Conservation (phyloP, 1,140 invertebrate species). For the Cyrtorhinus lividipennis region DNA sequence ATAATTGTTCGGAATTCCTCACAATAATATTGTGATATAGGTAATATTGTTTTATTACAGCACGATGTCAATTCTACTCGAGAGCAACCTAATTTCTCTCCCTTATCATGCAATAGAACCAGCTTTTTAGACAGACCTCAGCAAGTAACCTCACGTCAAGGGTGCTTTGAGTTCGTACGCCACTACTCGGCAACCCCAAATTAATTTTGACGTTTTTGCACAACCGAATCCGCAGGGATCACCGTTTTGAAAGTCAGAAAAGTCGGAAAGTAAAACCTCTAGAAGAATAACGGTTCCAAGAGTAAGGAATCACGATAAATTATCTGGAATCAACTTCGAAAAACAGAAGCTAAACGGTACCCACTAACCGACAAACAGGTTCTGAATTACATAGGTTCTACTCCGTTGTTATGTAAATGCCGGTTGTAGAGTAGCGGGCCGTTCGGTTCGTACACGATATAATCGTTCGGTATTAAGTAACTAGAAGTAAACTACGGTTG, state of each 20-base stretch:
- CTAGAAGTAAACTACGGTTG: too few species aligned
- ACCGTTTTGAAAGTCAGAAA: neutral
- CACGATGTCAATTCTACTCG: too few species aligned
- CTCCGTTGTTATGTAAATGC: neutral
- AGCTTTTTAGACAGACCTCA: neutral
- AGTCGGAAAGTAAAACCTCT: too few species aligned
- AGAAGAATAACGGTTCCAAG: neutral
- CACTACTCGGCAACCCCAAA: neutral
- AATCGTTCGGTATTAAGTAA: too few species aligned
- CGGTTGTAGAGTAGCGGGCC: too few species aligned
- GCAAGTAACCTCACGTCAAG: neutral
- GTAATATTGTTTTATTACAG: too few species aligned
- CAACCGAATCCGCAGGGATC: neutral
- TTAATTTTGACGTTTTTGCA: too few species aligned
- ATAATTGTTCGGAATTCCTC: too few species aligned
- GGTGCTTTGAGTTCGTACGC: neutral
- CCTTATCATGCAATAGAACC: neutral
- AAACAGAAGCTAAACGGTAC: neutral
- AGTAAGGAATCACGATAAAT: neutral
- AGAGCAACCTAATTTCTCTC: too few species aligned
- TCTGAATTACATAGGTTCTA: neutral
- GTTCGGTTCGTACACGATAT: too few species aligned
- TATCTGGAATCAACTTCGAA: neutral
- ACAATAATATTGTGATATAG: too few species aligned
- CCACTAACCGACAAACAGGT: neutral